Conservation (phyloP, 2,888 invertebrate genomes). For the Trichacis sp. region DNA sequence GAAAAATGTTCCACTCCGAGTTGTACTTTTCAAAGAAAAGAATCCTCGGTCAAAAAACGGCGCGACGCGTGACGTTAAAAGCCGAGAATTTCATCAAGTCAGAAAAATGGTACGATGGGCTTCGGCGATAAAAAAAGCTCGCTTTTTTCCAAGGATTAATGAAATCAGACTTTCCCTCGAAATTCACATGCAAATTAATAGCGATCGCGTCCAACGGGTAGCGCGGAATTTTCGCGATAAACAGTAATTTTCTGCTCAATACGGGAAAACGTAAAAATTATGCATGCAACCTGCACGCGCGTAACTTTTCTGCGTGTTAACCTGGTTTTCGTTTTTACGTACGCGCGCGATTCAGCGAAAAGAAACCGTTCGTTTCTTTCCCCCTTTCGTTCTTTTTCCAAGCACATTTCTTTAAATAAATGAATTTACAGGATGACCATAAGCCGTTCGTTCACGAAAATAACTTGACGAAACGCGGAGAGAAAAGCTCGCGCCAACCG, state of each 20-base stretch:
- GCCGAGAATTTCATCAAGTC: neutral
- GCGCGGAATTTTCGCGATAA: conserved; percentile 25
- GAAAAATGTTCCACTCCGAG: too few relatives aligned
- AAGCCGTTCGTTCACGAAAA: neutral
- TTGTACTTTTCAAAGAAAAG: too few relatives aligned
- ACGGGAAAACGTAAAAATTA: conserved; percentile 27
- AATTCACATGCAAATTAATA: conserved; percentile 6
- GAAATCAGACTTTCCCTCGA: neutral
- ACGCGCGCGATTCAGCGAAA: neutral
- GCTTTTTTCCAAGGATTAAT: conserved; percentile 1
- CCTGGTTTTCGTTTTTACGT: conserved; percentile 28
- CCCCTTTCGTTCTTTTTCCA: neutral
- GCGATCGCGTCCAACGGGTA: neutral
- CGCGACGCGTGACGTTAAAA: neutral
- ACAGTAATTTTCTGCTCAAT: conserved; percentile 30
- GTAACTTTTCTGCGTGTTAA: conserved; percentile 32
- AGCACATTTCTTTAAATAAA: neutral
- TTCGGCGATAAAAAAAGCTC: conserved; percentile 5
- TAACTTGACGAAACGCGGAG: neutral
- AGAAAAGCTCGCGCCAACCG: neutral
- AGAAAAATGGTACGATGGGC: neutral
- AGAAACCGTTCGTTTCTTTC: neutral
- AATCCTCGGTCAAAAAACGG: neutral
- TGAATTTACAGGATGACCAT: neutral
- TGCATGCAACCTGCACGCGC: conserved; percentile 33